phyloP scores from a whole-genome alignment of 2,797 vertebrate genomes.

The Ataeniobius toweri region DNA sequence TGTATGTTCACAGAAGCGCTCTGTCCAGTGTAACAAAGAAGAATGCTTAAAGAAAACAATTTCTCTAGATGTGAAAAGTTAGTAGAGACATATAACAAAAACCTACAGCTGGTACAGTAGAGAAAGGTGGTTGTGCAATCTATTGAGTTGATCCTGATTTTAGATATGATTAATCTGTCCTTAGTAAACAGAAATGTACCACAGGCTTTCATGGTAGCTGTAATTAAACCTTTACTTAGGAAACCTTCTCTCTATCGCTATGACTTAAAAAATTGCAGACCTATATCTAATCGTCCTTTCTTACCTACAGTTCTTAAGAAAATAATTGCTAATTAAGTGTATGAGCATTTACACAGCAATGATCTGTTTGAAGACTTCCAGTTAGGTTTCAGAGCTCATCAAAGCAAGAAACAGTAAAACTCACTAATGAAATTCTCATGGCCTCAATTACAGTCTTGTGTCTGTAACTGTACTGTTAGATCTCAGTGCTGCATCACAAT shows the following conservation, averaged over 20 bases:
- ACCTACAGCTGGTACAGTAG: background rate
- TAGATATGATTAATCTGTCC: background rate
- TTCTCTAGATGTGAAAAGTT: background rate
- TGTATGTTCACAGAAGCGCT: no score
- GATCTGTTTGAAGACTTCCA: background rate
- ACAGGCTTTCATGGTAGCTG: background rate
- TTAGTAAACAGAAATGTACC: background rate
- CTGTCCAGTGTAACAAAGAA: background rate
- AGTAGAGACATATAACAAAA: background rate
- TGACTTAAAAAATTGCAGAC: background rate
- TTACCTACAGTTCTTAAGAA: background rate
- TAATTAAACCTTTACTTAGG: background rate
- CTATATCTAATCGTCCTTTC: background rate
- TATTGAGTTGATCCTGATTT: background rate
- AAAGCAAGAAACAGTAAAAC: background rate
- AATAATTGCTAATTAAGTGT: background rate
- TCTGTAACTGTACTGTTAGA: background rate
- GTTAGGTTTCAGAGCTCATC: background rate
- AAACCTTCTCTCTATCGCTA: background rate
- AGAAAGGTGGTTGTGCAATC: background rate
- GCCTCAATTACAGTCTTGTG: background rate
- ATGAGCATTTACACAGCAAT: background rate
- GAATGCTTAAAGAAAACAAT: background rate
- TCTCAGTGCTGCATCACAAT: background rate
- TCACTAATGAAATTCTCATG: background rate